Evolutionary conservation across 2,113 vertebrate genomes (phyloP).

Genomic region (Ellobius talpinus): DNA sequence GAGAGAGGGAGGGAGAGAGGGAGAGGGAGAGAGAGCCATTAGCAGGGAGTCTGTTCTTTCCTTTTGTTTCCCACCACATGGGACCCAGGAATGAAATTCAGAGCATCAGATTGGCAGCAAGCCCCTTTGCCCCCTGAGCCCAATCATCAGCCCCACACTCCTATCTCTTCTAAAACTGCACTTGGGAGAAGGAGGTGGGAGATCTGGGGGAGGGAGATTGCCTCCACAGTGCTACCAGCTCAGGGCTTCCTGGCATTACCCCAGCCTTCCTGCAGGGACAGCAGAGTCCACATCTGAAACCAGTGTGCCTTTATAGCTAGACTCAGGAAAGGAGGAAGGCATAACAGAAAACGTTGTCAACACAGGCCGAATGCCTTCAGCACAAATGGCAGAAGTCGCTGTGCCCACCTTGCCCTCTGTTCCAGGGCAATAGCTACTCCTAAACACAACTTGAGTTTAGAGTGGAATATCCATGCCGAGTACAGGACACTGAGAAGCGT

Average conservation of each 20-base stretch:
- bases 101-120: no score
- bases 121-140: not conserved
- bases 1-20: no score
- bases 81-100: not conserved
- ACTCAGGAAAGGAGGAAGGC: not conserved
- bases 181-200: slow-evolving; percentile 71
- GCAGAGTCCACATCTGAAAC: slow-evolving; percentile 47
- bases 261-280: slow-evolving; percentile 76
- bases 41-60: not conserved
- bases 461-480: not conserved
- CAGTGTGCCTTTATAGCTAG: not conserved
- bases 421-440: not conserved
- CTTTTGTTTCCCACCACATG: not conserved
- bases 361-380: not conserved
- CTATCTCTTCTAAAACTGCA: slow-evolving; percentile 61
- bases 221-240: slow-evolving; percentile 24
- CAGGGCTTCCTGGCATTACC: not conserved
- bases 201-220: slow-evolving; percentile 58
- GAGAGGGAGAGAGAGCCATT: no score
- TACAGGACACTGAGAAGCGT: not conserved
- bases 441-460: not conserved
- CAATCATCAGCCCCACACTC: no score
- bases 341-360: not conserved
- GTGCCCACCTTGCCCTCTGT: not conserved
- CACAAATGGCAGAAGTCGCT: not conserved